Percentiles rank a stretch among this genome's conserved stretches.
Evolutionary conservation across 2,888 invertebrate genomes (phyloP).

Genomic region (Tinea pellionella): DNA sequence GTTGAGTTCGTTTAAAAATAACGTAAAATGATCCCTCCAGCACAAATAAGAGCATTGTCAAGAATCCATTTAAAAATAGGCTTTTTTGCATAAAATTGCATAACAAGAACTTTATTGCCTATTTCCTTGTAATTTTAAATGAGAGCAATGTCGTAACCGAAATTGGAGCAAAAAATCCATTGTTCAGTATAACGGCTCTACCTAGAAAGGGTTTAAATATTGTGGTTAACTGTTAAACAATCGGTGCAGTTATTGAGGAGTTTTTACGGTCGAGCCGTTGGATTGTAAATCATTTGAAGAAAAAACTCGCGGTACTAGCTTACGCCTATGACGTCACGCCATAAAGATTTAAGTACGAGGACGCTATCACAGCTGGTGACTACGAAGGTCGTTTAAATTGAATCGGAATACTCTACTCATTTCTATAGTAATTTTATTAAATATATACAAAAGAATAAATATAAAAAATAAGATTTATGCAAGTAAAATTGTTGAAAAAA

Average conservation of each 20-base stretch:
- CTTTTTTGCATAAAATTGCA: slow-evolving; percentile 61
- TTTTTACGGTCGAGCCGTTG: slow-evolving; percentile 44
- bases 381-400: slow-evolving; percentile 17
- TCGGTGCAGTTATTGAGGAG: slow-evolving; percentile 62
- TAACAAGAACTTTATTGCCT: slow-evolving; percentile 35
- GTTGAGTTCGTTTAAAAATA: background rate
- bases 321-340: slow-evolving; percentile 51
- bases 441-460: no score
- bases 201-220: slow-evolving; percentile 66
- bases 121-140: slow-evolving; percentile 39
- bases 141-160: slow-evolving; percentile 25
- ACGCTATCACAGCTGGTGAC: slow-evolving; percentile 34
- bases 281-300: slow-evolving; percentile 61
- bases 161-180: slow-evolving; percentile 58
- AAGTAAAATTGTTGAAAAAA: no score
- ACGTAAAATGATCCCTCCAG: background rate
- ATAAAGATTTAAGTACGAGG: slow-evolving; percentile 55
- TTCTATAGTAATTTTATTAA: no score
- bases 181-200: slow-evolving; percentile 22
- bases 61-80: background rate
- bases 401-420: background rate
- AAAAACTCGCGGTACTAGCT: slow-evolving; percentile 28
- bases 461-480: no score
- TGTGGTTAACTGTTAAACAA: slow-evolving; percentile 68
- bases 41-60: background rate